phyloP scores from a whole-genome alignment of 2,113 vertebrate genomes.

The Hydropotes inermis region DNA sequence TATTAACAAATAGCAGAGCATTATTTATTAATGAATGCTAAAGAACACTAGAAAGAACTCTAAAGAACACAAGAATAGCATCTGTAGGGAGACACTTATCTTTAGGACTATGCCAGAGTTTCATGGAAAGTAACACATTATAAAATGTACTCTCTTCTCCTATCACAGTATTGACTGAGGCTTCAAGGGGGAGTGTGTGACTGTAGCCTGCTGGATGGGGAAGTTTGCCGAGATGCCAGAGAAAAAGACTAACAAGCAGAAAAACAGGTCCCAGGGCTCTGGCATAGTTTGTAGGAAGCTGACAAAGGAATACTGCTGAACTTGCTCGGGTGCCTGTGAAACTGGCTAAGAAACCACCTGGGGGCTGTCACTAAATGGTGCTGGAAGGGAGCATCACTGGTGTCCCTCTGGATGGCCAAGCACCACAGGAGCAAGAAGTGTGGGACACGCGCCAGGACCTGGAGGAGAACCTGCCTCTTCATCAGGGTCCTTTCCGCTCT shows the following conservation, averaged over 20 bases:
- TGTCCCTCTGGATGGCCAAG: not conserved
- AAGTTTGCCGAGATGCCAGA: not conserved
- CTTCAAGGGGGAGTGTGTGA: not conserved
- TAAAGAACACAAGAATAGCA: not conserved
- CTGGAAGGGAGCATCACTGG: not conserved
- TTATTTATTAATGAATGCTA: not conserved
- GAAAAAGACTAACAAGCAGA: not conserved
- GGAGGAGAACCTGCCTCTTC: not conserved
- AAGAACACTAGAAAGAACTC: not conserved
- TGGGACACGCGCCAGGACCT: not conserved
- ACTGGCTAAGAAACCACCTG: not conserved
- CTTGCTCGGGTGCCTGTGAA: not conserved
- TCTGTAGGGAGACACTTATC: not conserved
- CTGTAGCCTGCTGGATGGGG: too few relatives aligned
- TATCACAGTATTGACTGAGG: not conserved
- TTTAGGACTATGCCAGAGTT: not conserved
- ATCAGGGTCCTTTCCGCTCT: fast-evolving
- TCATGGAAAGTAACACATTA: not conserved
- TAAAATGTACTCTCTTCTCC: too few relatives aligned
- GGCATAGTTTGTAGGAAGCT: not conserved
- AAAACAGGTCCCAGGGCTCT: not conserved
- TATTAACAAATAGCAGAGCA: not conserved
- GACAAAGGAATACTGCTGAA: not conserved
- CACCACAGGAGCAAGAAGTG: not conserved
- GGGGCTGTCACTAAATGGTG: not conserved